Evolutionary conservation across 2,888 invertebrate genomes (phyloP).

Genomic region (Dendrolimus pini): DNA sequence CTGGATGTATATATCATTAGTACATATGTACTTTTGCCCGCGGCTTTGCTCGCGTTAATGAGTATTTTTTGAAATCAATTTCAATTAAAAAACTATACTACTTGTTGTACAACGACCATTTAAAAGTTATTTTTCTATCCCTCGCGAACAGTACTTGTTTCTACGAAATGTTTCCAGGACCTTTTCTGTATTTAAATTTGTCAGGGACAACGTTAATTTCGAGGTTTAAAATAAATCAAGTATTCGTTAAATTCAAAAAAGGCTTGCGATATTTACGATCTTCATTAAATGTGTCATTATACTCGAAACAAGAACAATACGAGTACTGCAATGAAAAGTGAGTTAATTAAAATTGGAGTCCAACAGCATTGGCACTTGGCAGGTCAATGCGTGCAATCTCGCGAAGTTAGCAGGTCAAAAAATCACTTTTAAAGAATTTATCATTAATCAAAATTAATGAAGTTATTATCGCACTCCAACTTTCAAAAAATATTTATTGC

Average conservation of each 20-base stretch:
- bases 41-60: too few relatives aligned
- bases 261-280: conserved; percentile 12
- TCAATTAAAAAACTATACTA: too few relatives aligned
- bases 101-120: too few relatives aligned
- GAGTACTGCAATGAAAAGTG: conserved; percentile 35
- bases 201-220: too few relatives aligned
- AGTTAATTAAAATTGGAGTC: conserved; percentile 49
- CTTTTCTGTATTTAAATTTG: too few relatives aligned
- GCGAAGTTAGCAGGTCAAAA: conserved; percentile 30
- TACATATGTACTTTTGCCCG: too few relatives aligned
- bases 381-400: conserved; percentile 4
- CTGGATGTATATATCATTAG: too few relatives aligned
- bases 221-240: not conserved
- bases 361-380: not conserved
- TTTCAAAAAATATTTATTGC: conserved; percentile 75
- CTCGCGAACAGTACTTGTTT: too few relatives aligned
- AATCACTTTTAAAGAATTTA: conserved; percentile 71
- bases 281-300: conserved; percentile 18
- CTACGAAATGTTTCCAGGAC: too few relatives aligned
- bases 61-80: too few relatives aligned
- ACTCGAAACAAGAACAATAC: conserved; percentile 54
- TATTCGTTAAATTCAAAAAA: conserved; percentile 17
- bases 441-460: conserved; percentile 77
- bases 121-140: too few relatives aligned
- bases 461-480: conserved; percentile 74